These are phyloP conservation scores for Oligia strigilis DNA, from an alignment of 2,888 invertebrate genomes.

Conservation along the genomic window DNA sequence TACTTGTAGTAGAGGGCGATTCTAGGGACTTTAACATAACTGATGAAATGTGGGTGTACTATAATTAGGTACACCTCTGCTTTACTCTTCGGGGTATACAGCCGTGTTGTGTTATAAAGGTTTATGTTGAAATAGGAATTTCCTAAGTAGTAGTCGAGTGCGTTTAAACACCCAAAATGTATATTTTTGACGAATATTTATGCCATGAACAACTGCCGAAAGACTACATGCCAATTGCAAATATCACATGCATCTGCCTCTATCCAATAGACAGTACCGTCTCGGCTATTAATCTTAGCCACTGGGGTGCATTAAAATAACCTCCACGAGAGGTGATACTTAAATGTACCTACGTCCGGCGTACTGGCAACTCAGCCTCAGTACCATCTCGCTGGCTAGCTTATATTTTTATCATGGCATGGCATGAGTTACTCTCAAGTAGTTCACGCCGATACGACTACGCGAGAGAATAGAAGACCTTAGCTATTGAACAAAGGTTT, in stretches of 20 bases:
- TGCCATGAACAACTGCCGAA: not conserved
- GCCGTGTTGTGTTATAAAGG: no score
- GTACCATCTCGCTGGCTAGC: not conserved
- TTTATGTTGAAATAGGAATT: no score
- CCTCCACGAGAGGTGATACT: not conserved
- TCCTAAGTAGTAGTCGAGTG: accelerated
- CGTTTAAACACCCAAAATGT: not conserved
- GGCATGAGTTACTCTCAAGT: not conserved
- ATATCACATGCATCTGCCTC: not conserved
- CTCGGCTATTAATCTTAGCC: not conserved
- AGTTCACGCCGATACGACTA: not conserved
- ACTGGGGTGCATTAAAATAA: not conserved
- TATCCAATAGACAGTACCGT: not conserved
- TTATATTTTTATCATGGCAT: not conserved
- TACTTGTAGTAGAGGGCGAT: no score
- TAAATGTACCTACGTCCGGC: not conserved
- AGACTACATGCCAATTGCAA: not conserved
- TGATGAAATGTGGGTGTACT: no score
- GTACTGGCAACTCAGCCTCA: not conserved
- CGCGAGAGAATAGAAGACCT: not conserved
- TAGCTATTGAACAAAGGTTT: not conserved
- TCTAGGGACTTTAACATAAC: no score
- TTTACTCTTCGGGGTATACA: no score
- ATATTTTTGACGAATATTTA: not conserved
- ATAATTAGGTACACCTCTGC: no score